A percentile compares a stretch with the other conserved stretches of the same genome.
Evolutionary conservation across 2,113 vertebrate species (phyloP).

Genomic region (Nanorana parkeri): DNA sequence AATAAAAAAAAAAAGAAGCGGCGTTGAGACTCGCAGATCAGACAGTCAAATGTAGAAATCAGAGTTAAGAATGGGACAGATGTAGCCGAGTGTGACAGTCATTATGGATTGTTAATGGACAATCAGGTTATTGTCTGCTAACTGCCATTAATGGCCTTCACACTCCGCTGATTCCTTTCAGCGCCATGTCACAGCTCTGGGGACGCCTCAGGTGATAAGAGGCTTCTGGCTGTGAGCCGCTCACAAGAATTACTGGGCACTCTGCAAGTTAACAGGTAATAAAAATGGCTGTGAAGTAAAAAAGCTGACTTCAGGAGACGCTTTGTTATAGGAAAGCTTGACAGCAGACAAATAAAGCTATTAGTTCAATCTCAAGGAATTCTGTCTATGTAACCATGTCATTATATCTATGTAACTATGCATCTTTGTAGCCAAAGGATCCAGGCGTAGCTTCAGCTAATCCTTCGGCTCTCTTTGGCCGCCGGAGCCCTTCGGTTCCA

Average conservation of each 20-base stretch:
- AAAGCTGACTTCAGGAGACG: too few relatives aligned
- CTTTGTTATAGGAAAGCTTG: too few relatives aligned
- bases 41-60: constrained; percentile 9
- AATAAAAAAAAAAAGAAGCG: too few relatives aligned
- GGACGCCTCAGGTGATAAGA: neutral
- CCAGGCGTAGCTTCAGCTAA: too few relatives aligned
- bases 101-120: constrained; percentile 33
- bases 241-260: neutral
- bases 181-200: neutral
- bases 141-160: constrained; percentile 29
- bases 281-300: too few relatives aligned
- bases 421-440: too few relatives aligned
- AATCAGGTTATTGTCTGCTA: constrained; percentile 28
- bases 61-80: constrained; percentile 8
- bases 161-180: neutral
- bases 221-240: neutral
- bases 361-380: too few relatives aligned
- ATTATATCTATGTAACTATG: too few relatives aligned
- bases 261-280: neutral
- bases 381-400: too few relatives aligned
- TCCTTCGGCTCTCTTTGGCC: too few relatives aligned
- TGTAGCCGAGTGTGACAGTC: constrained; percentile 12
- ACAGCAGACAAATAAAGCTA: too few relatives aligned
- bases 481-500: too few relatives aligned
- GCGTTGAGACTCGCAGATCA: neutral